Base-by-base conservation (phyloP, 2,113 vertebrate genomes). In the Pholis gunnellus region DNA sequence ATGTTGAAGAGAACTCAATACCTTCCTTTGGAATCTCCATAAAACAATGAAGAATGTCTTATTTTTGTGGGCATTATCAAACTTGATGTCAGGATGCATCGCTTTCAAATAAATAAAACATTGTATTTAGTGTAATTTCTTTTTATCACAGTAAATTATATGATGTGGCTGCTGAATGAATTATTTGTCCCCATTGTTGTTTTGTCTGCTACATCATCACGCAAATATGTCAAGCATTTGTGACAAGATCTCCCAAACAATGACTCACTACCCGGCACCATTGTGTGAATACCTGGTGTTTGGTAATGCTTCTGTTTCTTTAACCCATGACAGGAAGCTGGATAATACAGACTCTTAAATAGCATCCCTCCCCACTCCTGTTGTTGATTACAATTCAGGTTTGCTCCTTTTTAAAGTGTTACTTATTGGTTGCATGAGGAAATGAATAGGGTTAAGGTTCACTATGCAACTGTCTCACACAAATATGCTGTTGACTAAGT, bases 191-290 rank as follows among this genome's bases (percentile, higher is more conserved):
- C 65, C 66, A 76, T 78, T 89, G 86, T 88, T 66, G 72, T 56
- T 34, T 70, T 25, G 31, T 56, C 1, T 31, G 79, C 40, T 52
- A 73, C 89, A 79, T 91, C 90, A 92, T 89, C 64, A 44, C 77
- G 72, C 65, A 94, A 90, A 72, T 84, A 94, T 94, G 93, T 81
- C 0, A 10, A 89, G 81, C 50, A 71, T 85, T 78, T 83, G 60
- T 90, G 77, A 79, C 42, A 70, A 65, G 36, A 81, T 48, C 79
- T 79, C 22, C 13, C 65, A 74, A 87, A 93, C 87, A 91, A 84
- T 93, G 91, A 93, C 69, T 93, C 85, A 87, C 78, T 66, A 66
- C 64, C 57, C 40, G 4, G 44, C 18, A 64, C 82, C 72, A 91
- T 91, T 94, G 89, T 91, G 9, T 83, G 77, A 79, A 72, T 88